Evolutionary conservation across 2,888 invertebrate species (phyloP), one percentile per base, ranked within the genome.

Genomic region (Drepana falcataria): DNA sequence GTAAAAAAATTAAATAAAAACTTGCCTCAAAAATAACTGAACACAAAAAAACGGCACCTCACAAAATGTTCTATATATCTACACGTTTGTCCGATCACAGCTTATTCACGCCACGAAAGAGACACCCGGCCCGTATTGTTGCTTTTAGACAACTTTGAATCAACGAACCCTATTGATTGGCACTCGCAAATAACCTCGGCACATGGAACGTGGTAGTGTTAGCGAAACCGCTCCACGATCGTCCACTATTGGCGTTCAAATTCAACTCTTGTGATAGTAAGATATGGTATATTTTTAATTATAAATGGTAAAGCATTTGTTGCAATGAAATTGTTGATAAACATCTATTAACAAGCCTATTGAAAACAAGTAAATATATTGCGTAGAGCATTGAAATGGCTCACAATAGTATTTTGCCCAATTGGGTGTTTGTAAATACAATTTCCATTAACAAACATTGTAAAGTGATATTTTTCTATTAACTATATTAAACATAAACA

Each of bases 151-250:
- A 44, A 44, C 44, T 44, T 44, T 44, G 47, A 47, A 47, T 35
- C 47, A 52, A 52, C 47, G 52, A 52, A 52, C 52, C 35, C 51
- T 51, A 35, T 33, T 51, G 51, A 51, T 40, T 51, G 51, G 35
- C 4, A 37, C 33, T 51, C 51, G 40, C 51, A 9, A 9, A 9
- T 7, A 44, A 44, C 44, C 44, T 3, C 41, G 7, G 7, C 41
- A 41, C 44, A 44, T 44, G 9, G 44, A 7, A 9, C 44, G 44
- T 9, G 9, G 44, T 44, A 44, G 44, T 9, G 44, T 44, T 44
- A 44, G 44, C 44, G 44, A 4, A 44, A 44, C 44, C 44, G 44
- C 44, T 44, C 44, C 9, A 44, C 44, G 44, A 44, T 9, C 6
- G 6, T 44, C 9, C 9, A 44, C 37, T 37, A 44, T 9, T 44